Evolutionary conservation across 2,888 invertebrate genomes (phyloP), one percentile per base, ranked within the genome.

Genomic region (Linnaemya vulpina): DNA sequence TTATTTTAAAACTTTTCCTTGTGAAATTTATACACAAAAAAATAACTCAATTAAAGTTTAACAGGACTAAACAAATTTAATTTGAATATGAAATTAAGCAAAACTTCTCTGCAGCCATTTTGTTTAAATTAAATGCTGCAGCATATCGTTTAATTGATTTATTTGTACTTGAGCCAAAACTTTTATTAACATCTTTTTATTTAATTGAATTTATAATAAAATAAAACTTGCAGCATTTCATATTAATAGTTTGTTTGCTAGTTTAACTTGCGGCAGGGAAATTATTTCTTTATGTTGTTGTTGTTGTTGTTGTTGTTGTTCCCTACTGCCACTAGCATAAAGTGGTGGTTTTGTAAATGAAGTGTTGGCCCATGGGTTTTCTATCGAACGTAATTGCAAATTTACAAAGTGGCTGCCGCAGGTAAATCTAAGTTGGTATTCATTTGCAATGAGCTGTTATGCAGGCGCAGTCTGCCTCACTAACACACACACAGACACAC

Each of bases 381-480:
- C 46, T 74, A 73, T 73, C 40, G 79, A 79, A 80, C 65, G 60
- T 75, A 76, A 71, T 82, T 82, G 71, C 76, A 71, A 82, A 82
- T 71, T 76, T 82, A 55, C 75, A 76, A 76, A 76, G 75, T 82
- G 55, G 51, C 22, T 82, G 71, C 76, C 70, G 22, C 17, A 49
- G 70, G 82, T 80, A 58, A 65, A 73, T 38, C 65, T 22, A 67
- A 80, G 49, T 65, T 80, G 73, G 17, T 80, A 73, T 80, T 65
- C 79, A 80, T 80, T 73, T 67, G 17, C 67, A 80, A 67, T 80
- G 79, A 74, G 58, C 55, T 60, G 30, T 65, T 73, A 67, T 35
- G 65, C 63, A 71, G 63, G 71, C 60, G 60, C n/a, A 0, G 3
- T 20, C 43, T 20, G 0, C 0, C 43, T 3, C n/a, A 20, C 10